These are phyloP conservation scores for Ptychoptera albimana DNA, from an alignment of 2,888 invertebrate genomes.

Conservation along the genomic window DNA sequence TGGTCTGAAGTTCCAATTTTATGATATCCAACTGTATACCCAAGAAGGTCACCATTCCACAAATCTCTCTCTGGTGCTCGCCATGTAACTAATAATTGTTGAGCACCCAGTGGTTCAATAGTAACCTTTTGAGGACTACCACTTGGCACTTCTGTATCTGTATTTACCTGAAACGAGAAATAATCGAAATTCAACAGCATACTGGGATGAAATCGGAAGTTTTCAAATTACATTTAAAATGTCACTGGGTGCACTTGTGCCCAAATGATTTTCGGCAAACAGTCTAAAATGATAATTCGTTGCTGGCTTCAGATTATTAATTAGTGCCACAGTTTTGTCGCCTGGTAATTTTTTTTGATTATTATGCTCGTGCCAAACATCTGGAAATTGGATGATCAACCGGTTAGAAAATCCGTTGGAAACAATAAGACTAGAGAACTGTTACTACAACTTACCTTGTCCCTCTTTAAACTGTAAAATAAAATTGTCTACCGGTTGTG, in stretches of 20 bases:
- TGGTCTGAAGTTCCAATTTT: conserved; percentile 31
- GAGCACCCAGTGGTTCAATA: conserved; percentile 49
- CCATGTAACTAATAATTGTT: conserved; percentile 59
- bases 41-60: conserved; percentile 60
- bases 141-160: conserved; percentile 46
- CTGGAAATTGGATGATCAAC: conserved; percentile 18
- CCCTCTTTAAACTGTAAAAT: conserved; percentile 42
- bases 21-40: conserved; percentile 45
- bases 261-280: conserved; percentile 44
- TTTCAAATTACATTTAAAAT: conserved; percentile 31
- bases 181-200: neutral
- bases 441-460: conserved; percentile 26
- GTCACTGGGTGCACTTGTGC: conserved; percentile 41
- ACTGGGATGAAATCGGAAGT: neutral
- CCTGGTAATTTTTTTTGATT: conserved; percentile 38
- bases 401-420: neutral
- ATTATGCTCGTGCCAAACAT: conserved; percentile 41
- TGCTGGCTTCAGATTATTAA: conserved; percentile 39
- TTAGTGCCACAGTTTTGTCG: conserved; percentile 34
- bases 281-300: conserved; percentile 42
- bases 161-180: conserved; percentile 19
- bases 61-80: conserved; percentile 53
- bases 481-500: conserved; percentile 38
- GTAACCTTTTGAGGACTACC: conserved; percentile 52
- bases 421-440: neutral